Percentiles rank a stretch among this genome's conserved stretches.
Conservation (phyloP, 2,797 vertebrate genomes). For the Chanos chanos region DNA sequence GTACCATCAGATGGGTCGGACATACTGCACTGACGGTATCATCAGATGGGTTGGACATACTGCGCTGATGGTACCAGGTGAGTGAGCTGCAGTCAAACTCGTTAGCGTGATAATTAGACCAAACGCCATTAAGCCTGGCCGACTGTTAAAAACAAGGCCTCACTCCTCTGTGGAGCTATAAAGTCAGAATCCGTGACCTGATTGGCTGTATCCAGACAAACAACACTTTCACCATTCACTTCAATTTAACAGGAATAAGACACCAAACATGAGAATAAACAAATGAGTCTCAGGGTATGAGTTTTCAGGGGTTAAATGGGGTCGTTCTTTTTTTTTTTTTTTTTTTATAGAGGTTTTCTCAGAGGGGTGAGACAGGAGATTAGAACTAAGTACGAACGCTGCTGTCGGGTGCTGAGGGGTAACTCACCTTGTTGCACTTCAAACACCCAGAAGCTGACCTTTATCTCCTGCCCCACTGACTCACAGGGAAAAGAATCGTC, state of each 20-base stretch:
- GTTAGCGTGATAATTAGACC: too few species aligned
- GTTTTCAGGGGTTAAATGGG: too few species aligned
- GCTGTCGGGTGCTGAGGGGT: too few species aligned
- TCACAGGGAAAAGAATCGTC: conserved; percentile 86
- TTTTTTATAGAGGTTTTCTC: too few species aligned
- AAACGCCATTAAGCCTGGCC: not conserved
- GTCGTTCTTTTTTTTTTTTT: too few species aligned
- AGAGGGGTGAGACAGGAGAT: not conserved
- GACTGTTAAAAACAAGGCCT: not conserved
- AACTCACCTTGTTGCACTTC: conserved; percentile 90
- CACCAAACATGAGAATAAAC: too few species aligned
- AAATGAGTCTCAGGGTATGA: too few species aligned
- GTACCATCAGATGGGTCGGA: not conserved
- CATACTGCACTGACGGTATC: not conserved
- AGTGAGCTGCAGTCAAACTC: not conserved
- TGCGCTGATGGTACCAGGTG: conserved; percentile 31
- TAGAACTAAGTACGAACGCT: too few species aligned
- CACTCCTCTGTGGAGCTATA: not conserved
- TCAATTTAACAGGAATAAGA: too few species aligned
- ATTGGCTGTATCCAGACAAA: too few species aligned
- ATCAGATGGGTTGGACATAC: not conserved
- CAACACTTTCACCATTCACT: too few species aligned
- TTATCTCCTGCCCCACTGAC: conserved; percentile 86
- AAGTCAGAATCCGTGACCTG: too few species aligned
- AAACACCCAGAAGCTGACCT: conserved; percentile 81